Base-by-base conservation (phyloP, 2,797 vertebrate species). In the Pipistrellus pipistrellus region DNA sequence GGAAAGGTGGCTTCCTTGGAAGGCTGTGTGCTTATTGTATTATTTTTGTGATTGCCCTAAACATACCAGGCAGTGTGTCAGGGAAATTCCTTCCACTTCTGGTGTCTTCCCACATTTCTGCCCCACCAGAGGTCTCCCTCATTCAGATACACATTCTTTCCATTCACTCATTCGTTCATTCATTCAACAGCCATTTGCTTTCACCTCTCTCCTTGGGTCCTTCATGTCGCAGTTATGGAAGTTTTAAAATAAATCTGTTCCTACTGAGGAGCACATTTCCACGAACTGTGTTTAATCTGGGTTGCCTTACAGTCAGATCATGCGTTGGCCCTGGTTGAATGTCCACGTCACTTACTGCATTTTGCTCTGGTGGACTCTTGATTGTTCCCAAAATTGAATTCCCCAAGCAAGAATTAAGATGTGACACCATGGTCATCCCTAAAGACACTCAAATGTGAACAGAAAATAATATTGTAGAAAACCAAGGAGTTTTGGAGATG, bases 181-280 rank as follows among this genome's bases (percentile, higher is more conserved):
- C 30, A 75, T 87, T 57, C 69, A 55, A 8, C 8, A 72, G n/a
- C 30, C n/a, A 4, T 80, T 91, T 30, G 32, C 30, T 88, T 81
- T 85, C 12, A 72, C 81, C n/a, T 87, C 57, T 85, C 73, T 69
- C 78, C 21, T 12, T 73, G 78, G 55, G 15, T 72, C 73, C 48
- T 32, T 68, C 1, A 0, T 59, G 27, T 20, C 80, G 21, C 59
- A 25, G 35, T 51, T 62, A 53, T 46, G 64, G 35, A 83, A 38
- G 44, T 69, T 92, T 88, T 92, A 23, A 81, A 90, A 59, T 23
- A 55, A 88, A 62, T 18, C 11, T 69, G 10, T 78, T 82, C 46
- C 55, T 73, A 18, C 1, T 53, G n/a, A 62, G 25, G 41, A 73
- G n/a, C 30, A 30, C 30, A 41, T 68, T 10, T 14, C 44, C 66